Percentiles rank a stretch among this genome's conserved stretches.
Conservation (phyloP, 2,113 vertebrate genomes). For the Plecotus auritus region DNA sequence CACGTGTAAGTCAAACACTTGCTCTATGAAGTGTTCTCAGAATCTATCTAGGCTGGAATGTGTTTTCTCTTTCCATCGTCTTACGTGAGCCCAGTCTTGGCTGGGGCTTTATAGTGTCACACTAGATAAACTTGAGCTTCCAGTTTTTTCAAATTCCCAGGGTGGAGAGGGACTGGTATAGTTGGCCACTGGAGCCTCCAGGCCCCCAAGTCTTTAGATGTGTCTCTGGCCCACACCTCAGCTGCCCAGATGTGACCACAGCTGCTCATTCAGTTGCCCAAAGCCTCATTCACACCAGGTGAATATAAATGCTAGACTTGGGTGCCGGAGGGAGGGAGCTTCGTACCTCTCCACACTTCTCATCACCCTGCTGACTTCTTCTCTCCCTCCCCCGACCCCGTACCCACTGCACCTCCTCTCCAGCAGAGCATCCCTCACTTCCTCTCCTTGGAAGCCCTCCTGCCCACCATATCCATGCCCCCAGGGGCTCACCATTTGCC, state of each 20-base stretch:
- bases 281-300: background rate
- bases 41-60: background rate
- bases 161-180: background rate
- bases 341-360: no score
- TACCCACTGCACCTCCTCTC: accelerated
- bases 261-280: background rate
- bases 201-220: background rate
- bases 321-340: accelerated
- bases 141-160: background rate
- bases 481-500: background rate
- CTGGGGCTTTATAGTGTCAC: background rate
- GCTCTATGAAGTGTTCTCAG: background rate
- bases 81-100: accelerated
- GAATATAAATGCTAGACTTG: background rate
- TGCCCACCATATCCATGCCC: accelerated
- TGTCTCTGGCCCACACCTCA: background rate
- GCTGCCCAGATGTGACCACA: background rate
- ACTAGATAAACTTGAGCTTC: background rate
- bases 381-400: accelerated
- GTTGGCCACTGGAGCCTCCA: background rate
- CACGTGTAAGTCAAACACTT: accelerated
- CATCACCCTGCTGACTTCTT: background rate
- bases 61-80: background rate
- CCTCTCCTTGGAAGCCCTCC: background rate
- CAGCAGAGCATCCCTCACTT: background rate